Conservation (phyloP, 1,140 invertebrate species). For the Drosophila mauritiana region DNA sequence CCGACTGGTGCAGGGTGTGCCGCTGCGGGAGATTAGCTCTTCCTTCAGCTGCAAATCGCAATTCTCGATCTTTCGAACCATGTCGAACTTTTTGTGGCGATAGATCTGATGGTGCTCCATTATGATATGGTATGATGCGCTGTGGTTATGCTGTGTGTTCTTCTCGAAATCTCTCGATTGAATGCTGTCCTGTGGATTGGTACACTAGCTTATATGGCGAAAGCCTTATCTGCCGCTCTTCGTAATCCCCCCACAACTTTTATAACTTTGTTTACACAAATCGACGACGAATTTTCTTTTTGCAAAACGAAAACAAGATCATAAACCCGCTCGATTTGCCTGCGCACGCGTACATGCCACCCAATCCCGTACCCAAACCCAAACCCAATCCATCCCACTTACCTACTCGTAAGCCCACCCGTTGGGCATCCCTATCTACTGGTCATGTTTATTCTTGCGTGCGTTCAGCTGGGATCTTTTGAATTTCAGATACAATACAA, state of each 20-base stretch:
- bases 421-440: conserved; percentile 45
- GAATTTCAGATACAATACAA: conserved; percentile 5
- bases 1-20: conserved; percentile 23
- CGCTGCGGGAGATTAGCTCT: conserved; percentile 44
- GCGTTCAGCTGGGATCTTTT: conserved; percentile 12
- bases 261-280: conserved; percentile 74
- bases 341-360: conserved; percentile 27
- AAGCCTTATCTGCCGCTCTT: conserved; percentile 21
- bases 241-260: conserved; percentile 54
- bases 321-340: conserved; percentile 61
- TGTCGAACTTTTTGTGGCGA: conserved; percentile 78
- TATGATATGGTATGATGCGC: neutral
- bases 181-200: conserved; percentile 56
- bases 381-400: neutral
- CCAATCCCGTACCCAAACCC: neutral
- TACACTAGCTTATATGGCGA: conserved; percentile 43
- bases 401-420: conserved; percentile 25
- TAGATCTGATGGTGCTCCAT: conserved; percentile 45
- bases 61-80: conserved; percentile 17
- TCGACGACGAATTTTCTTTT: conserved; percentile 32
- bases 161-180: conserved; percentile 21
- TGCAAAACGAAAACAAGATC: conserved; percentile 75
- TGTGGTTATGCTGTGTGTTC: conserved; percentile 12
- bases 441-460: conserved; percentile 66
- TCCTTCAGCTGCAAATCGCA: conserved; percentile 33